These are phyloP conservation scores for Lycia hirtaria DNA, from an alignment of 2,888 invertebrate genomes.

Conservation along the genomic window DNA sequence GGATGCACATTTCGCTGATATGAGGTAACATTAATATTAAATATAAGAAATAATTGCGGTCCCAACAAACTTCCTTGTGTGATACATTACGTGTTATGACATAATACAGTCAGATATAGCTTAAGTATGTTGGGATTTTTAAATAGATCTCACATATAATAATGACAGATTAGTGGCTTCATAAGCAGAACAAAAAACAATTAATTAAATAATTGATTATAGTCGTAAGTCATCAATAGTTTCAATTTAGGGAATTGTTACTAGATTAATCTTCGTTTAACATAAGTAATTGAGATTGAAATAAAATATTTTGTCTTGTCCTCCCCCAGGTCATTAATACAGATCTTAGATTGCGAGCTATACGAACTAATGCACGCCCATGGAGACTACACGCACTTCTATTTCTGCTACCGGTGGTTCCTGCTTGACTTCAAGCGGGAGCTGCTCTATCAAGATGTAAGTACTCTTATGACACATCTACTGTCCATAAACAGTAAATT, in stretches of 20 bases:
- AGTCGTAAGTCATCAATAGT: too few species aligned
- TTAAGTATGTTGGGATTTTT: background rate
- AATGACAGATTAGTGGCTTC: too few species aligned
- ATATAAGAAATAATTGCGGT: background rate
- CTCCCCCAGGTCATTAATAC: slow-evolving; percentile 91
- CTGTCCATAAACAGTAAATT: background rate
- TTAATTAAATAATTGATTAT: too few species aligned
- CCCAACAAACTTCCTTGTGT: background rate
- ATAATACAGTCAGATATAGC: background rate
- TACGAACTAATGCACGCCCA: slow-evolving; percentile 97
- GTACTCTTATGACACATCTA: slow-evolving; percentile 33
- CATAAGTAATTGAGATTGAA: too few species aligned
- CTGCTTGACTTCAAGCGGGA: slow-evolving; percentile 98
- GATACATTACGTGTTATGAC: background rate
- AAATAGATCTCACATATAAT: too few species aligned
- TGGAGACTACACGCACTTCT: slow-evolving; percentile 98
- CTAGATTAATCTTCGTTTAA: too few species aligned
- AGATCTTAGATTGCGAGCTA: slow-evolving; percentile 96
- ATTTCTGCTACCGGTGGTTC: slow-evolving; percentile 99
- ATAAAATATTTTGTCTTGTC: too few species aligned
- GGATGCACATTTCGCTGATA: slow-evolving; percentile 98
- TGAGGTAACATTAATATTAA: slow-evolving; percentile 85
- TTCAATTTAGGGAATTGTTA: too few species aligned
- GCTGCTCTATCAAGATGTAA: slow-evolving; percentile 95
- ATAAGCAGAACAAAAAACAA: too few species aligned